Evolutionary conservation across 2,888 invertebrate genomes (phyloP), one percentile per base, ranked within the genome.

Genomic region (Eristalis arbustorum): DNA sequence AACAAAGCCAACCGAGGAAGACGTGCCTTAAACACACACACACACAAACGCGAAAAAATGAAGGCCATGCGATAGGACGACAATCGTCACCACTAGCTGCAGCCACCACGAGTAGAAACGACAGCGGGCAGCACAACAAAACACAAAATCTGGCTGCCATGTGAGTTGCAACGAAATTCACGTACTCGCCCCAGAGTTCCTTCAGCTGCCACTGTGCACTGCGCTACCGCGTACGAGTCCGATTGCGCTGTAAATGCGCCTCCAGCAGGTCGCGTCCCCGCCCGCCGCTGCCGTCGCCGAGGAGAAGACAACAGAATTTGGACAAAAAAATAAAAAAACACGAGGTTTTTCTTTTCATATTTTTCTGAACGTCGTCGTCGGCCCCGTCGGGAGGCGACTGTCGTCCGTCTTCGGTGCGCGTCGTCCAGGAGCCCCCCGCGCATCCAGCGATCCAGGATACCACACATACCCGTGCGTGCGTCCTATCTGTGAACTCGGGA

Each of bases 161-260:
- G 31, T 87, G 83, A 83, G 75, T 74, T 87, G 83, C 87, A 78
- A 83, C 74, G 78, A 83, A 87, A 87, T 83, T 83, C 87, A 83
- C 87, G 83, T 87, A 80, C 75, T 62, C 81, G 77, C 71, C 71
- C 71, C 71, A 78, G 31, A 28, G 18, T 59, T 62, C 13, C 61
- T 77, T 57, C 42, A 77, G 57, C 61, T 78, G 78, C 87, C 83
- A 83, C 87, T 87, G 83, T 75, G 78, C 31, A 31, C 75, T 78
- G 78, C 81, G 75, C 84, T 37, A 40, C 67, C 69, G 67, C 80
- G 25, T 84, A 31, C 69, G n/a, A 49, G 69, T 73, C 69, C 76
- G 82, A 85, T 64, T 22, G 85, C 85, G 73, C 74, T 82, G 82
- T 74, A 82, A 85, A 85, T 82, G 82, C 85, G 82, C 85, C 82